Conservation (phyloP, 2,797 vertebrate genomes). For the Gadopsis marmoratus region DNA sequence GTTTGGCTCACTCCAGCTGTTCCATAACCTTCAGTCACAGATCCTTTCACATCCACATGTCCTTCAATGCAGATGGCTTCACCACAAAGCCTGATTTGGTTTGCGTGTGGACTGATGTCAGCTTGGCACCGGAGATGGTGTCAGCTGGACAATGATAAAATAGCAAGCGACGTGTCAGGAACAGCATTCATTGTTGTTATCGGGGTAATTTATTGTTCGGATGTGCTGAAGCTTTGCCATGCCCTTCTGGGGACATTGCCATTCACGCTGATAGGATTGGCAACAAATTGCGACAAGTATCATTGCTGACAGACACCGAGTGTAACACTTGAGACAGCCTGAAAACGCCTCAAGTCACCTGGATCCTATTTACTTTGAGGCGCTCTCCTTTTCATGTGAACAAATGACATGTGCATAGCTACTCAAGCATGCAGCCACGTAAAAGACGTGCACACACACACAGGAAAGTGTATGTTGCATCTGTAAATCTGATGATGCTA, state of each 20-base stretch:
- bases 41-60: slow-evolving; percentile 21
- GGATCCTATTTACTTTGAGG: slow-evolving; percentile 60
- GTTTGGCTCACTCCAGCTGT: slow-evolving; percentile 5
- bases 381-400: slow-evolving; percentile 47
- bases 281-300: slow-evolving; percentile 71
- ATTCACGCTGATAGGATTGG: slow-evolving; percentile 74
- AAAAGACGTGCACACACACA: not conserved
- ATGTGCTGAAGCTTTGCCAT: slow-evolving; percentile 60
- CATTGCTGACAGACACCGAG: slow-evolving; percentile 58
- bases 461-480: not conserved
- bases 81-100: slow-evolving; percentile 57
- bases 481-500: not conserved
- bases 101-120: slow-evolving; percentile 48
- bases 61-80: slow-evolving; percentile 54
- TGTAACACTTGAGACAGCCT: slow-evolving; percentile 66
- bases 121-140: slow-evolving; percentile 53
- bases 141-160: slow-evolving; percentile 72
- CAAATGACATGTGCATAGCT: slow-evolving; percentile 48
- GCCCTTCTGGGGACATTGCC: slow-evolving; percentile 77
- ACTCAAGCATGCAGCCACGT: slow-evolving; percentile 26
- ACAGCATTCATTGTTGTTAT: slow-evolving; percentile 68
- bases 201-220: slow-evolving; percentile 72
- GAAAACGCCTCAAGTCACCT: slow-evolving; percentile 60
- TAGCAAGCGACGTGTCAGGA: slow-evolving; percentile 67
- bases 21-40: slow-evolving; percentile 37